Conservation (phyloP, 2,113 vertebrate genomes). For the Oreamnos americanus region DNA sequence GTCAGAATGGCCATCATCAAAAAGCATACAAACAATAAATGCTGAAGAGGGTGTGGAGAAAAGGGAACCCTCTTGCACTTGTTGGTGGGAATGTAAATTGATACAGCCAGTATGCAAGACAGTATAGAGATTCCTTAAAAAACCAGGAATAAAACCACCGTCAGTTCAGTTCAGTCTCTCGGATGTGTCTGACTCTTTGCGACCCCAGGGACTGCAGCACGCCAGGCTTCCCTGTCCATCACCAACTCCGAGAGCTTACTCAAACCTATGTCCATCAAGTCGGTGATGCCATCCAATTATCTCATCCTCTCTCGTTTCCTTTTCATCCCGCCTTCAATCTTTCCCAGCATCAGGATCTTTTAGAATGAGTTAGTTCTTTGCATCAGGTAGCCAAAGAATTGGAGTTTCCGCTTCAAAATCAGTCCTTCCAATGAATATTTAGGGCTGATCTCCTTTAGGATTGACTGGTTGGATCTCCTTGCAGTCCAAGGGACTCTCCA, state of each 20-base stretch:
- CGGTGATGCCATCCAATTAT: not conserved
- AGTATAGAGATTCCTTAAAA: not conserved
- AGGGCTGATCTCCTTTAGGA: not conserved
- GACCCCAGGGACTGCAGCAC: rapidly evolving
- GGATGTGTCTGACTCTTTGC: not conserved
- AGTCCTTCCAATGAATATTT: not conserved
- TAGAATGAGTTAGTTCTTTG: not conserved
- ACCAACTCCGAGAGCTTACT: not conserved
- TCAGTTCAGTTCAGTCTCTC: not conserved
- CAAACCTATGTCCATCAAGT: not conserved
- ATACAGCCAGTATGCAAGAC: not conserved
- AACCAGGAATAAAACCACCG: not conserved
- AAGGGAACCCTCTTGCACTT: not conserved
- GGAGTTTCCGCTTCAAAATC: not conserved
- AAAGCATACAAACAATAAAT: not conserved
- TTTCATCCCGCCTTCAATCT: not conserved
- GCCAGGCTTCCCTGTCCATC: not conserved
- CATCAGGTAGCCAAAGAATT: not conserved
- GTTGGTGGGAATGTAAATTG: not conserved
- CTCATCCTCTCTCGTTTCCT: not conserved
- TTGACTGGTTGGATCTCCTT: not conserved
- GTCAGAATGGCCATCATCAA: not conserved
- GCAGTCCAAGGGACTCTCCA: not conserved
- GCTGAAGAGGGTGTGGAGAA: not conserved
- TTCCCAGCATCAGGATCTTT: not conserved